A percentile compares a stretch with the other conserved stretches of the same genome.
phyloP scores from a whole-genome alignment of 2,888 invertebrate genomes.

The Eristalinus aeneus region DNA sequence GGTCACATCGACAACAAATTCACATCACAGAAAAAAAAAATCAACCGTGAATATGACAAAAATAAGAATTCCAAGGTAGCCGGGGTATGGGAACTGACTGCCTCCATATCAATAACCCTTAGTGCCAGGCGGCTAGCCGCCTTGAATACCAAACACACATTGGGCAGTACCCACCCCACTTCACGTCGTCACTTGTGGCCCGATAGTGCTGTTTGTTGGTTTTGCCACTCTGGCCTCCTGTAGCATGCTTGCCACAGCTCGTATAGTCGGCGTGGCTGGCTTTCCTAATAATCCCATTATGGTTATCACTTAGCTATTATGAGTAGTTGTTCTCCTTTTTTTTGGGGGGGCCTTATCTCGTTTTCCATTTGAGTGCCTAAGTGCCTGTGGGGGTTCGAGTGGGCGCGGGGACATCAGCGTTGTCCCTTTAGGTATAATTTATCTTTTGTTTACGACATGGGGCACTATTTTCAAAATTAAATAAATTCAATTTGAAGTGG shows the following conservation, averaged over 20 bases:
- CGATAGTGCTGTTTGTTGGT: background rate
- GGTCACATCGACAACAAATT: background rate
- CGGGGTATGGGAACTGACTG: constrained; percentile 3
- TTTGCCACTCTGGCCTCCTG: background rate
- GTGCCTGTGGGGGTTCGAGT: background rate
- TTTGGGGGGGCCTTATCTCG: background rate
- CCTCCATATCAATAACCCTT: constrained; percentile 37
- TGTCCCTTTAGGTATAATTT: background rate
- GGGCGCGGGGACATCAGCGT: background rate
- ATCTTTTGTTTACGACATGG: constrained; percentile 42
- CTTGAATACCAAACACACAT: constrained; percentile 39
- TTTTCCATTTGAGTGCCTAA: constrained; percentile 5
- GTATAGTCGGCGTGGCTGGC: background rate
- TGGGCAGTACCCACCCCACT: background rate
- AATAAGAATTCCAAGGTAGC: constrained; percentile 20
- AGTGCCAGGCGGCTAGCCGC: constrained; percentile 9
- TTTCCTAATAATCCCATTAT: constrained; percentile 54
- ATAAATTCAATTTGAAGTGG: constrained; percentile 20
- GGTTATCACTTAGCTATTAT: constrained; percentile 61
- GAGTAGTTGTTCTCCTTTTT: constrained; percentile 20
- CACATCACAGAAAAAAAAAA: background rate
- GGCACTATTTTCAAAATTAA: constrained; percentile 45
- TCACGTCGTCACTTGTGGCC: background rate
- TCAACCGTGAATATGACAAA: constrained; percentile 9
- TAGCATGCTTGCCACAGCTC: background rate